Base-by-base conservation (phyloP, 2,888 invertebrate species). In the Bhutanitis thaidina region DNA sequence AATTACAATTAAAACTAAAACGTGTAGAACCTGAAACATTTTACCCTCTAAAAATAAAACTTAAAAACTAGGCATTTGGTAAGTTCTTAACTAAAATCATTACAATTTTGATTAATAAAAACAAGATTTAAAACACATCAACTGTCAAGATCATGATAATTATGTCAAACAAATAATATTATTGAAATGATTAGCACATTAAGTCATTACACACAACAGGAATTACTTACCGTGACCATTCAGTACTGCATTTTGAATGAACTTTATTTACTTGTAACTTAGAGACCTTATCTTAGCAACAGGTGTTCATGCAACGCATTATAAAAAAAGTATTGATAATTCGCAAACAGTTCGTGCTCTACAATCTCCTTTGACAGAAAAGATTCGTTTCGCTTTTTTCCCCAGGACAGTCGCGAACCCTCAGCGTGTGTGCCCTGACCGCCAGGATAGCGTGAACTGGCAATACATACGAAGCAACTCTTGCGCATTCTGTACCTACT, bases 381-480 rank as follows among this genome's bases (percentile, higher is more conserved):
- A 37, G 10, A 43, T 41, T 7, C 20, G 12, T 36, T 30, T 30
- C 41, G 43, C 30, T 51, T 46, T 43, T 41, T 53, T 44, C 67
- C 68, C 69, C 67, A 67, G 67, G 46, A 35, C 41, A 38, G 13
- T 68, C 60, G 62, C 63, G 62, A 29, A 56, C 52, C 56, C 58
- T 62, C 56, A 58, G 65, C 66, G 72, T 74, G 85, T 83, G 86
- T 77, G 82, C 69, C 57, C 67, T 64, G 73, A 63, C 55, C 75
- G 88, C 81, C 76, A 76, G 86, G 82, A 80, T 77, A 74, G 69
- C 77, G 78, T 72, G 76, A 69, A 88, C 87, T 88, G 86, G 72
- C 63, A 60, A 53, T 57, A 58, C 71, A 72, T 72, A 71, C 75
- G 69, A 69, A 66, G 59, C 64, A 65, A 67, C 67, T 71, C 71